Base-by-base conservation (phyloP, 1,140 invertebrate species). In the Ctenoplectra terminalis region DNA sequence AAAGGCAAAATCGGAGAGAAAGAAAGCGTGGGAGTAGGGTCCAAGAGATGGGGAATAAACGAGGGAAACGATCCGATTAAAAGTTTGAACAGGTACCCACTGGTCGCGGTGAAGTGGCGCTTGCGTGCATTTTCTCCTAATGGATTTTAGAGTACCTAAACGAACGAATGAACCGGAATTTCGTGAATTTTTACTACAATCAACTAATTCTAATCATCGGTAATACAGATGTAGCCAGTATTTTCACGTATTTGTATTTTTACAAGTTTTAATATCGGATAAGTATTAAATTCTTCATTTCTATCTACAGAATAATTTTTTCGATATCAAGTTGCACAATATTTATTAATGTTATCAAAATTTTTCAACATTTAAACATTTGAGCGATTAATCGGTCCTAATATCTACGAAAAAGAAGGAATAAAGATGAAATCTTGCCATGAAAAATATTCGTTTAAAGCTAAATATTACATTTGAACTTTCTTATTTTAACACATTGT, bases 91-190 rank as follows among this genome's bases (percentile, higher is more conserved):
- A 81, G 79, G 63, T 67, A 63, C 31, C 52, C 63, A 60, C 77
- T 37, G 63, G 29, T 80, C 46, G 60, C 63, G 77, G 56, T 70
- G 71, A 83, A 92, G 91, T 48, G 43, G 66, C 29, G 66, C 40
- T 48, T 67, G 66, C 60, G 60, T 63, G 60, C 60, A 63, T 63
- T 63, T 37, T 37, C 34, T 63, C 66, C 13, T 67, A 67, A 67
- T 92, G 91, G 90, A 92, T 92, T 92, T 91, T 90, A 90, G 88
- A 92, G 89, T 91, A 90, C 89, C 83, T 67, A 70, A 70, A 50
- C 37, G 66, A 63, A 67, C 69, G 72, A 86, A 79, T 76, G 77
- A 72, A 77, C 69, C 71, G 31, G 56, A 78, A 43, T 67, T 78
- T 81, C 64, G 82, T 75, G 82, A 88, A 84, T 90, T 90, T 90